A percentile compares a stretch with the other conserved stretches of the same genome.
These are phyloP conservation scores for Umimayanthus kanabou DNA, from an alignment of 92 coral and sea anemone genomes.

Conservation along the genomic window DNA sequence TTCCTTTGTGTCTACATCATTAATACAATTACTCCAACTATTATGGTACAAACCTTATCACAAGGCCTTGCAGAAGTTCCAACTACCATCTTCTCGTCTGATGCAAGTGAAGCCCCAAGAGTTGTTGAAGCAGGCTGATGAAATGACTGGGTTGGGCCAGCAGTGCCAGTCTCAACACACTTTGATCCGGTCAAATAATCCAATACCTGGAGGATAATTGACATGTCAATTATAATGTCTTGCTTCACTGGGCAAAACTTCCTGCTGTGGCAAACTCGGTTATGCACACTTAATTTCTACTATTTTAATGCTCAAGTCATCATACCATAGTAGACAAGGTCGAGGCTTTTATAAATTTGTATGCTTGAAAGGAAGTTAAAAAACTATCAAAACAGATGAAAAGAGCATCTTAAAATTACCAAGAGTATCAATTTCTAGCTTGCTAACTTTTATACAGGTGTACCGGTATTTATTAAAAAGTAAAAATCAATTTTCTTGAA, in stretches of 20 bases:
- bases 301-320: neutral
- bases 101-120: neutral
- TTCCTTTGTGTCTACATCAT: too few relatives aligned
- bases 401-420: too few relatives aligned
- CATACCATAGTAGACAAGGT: too few relatives aligned
- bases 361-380: too few relatives aligned
- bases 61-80: neutral
- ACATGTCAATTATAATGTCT: neutral
- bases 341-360: too few relatives aligned
- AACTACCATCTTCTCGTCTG: slow-evolving; percentile 16
- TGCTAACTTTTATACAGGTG: too few relatives aligned
- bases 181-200: slow-evolving; percentile 33
- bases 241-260: slow-evolving; percentile 8
- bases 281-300: neutral
- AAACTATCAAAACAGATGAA: too few relatives aligned
- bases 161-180: neutral
- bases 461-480: too few relatives aligned
- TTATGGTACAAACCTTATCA: neutral
- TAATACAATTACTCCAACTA: too few relatives aligned
- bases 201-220: slow-evolving; percentile 3
- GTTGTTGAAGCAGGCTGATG: neutral
- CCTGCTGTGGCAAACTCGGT: neutral
- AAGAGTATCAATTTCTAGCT: too few relatives aligned
- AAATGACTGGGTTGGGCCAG: neutral
- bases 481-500: too few relatives aligned